Evolutionary conservation across 2,888 invertebrate species (phyloP), one percentile per base, ranked within the genome.

Genomic region (Thera britannica): DNA sequence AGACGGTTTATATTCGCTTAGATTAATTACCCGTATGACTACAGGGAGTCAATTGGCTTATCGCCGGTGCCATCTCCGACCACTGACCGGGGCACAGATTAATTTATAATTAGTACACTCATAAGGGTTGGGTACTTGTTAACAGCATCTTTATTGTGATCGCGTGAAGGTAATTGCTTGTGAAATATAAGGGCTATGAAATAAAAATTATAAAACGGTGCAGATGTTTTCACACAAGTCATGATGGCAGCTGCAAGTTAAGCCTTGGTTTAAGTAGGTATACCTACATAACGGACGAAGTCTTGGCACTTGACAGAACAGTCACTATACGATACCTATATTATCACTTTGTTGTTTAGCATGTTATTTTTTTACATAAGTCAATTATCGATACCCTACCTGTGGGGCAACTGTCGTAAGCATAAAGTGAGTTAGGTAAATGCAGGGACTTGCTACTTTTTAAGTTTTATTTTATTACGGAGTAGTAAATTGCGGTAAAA

Each of bases 1-100:
- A 71, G 59, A 68, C 65, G 62, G 59, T 9, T 52, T 9, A 72
- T 73, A 72, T 76, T 75, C 77, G 71, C 62, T 77, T 79, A 79
- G 84, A 83, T 86, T 90, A 93, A 93, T 93, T 92, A 92, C 93
- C 93, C 93, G 90, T 90, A 93, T 93, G 85, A 69, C 88, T 75
- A 82, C 88, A 79, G 91, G 92, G 84, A 82, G 88, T 84, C 92
- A 89, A 90, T 90, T 90, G 88, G 81, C 80, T 89, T 92, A 92
- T 93, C 91, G 82, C 72, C 72, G 81, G 80, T 74, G 76, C 73
- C 82, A 88, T 89, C 89, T 87, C 79, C 71, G 66, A 77, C 77
- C 77, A 76, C 74, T 76, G 71, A 73, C 71, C 73, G 75, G 58
- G 75, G 75, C 60, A 57, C 70, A 70, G 70, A 70, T 67, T 70